A percentile compares a stretch with the other conserved stretches of the same genome.
These are phyloP conservation scores for Sebastes taczanowskii DNA, from an alignment of 2,797 vertebrate species.

Conservation along the genomic window DNA sequence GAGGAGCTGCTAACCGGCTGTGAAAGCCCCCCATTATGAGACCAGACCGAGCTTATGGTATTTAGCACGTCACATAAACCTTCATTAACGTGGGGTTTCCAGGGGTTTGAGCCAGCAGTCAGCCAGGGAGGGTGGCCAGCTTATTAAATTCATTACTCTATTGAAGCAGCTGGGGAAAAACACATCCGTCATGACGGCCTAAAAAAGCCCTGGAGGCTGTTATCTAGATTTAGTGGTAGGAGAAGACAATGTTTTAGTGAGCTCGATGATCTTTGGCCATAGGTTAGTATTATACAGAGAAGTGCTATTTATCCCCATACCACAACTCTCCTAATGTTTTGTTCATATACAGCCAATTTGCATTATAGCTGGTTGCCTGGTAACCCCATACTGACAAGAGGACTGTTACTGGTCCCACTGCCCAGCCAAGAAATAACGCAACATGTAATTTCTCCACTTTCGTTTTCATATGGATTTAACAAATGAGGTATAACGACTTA, in stretches of 20 bases:
- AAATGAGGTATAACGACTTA: neutral
- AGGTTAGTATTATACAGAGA: neutral
- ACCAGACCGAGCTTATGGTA: conserved; percentile 26
- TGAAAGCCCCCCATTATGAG: conserved; percentile 44
- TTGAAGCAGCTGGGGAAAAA: conserved; percentile 28
- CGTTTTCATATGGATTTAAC: neutral
- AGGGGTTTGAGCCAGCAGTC: conserved; percentile 32
- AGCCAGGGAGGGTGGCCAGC: neutral
- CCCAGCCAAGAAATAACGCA: neutral
- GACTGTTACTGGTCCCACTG: neutral
- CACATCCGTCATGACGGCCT: conserved; percentile 40
- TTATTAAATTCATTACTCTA: conserved; percentile 62
- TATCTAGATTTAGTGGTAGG: conserved; percentile 3
- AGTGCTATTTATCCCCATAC: neutral
- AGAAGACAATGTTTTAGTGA: neutral
- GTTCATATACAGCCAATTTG: neutral
- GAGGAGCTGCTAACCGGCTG: conserved; percentile 35
- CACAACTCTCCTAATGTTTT: neutral
- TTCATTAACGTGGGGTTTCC: conserved; percentile 58
- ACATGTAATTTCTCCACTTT: neutral
- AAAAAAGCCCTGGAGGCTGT: conserved; percentile 8
- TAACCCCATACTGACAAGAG: neutral
- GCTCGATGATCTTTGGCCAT: neutral
- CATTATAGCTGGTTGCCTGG: neutral
- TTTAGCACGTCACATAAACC: conserved; percentile 48